Conservation (phyloP, 1,140 invertebrate species). For the Hylaeus volcanicus region DNA sequence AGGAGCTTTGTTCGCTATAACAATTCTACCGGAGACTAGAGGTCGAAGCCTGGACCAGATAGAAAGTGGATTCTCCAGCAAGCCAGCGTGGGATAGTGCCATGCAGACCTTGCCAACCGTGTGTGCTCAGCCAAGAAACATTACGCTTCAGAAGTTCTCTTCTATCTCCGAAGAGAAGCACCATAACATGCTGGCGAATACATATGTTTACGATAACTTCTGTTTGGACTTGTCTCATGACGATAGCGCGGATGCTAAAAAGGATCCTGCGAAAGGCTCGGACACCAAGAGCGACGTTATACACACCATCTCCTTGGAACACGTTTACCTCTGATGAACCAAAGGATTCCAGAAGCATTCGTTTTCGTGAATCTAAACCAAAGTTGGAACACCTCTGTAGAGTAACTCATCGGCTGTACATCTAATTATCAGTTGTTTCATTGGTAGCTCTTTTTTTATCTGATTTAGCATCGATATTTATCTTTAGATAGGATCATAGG, state of each 20-base stretch:
- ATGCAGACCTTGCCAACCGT: slow-evolving; percentile 30
- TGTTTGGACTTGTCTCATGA: slow-evolving; percentile 65
- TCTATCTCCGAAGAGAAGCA: slow-evolving; percentile 68
- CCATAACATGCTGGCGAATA: slow-evolving; percentile 54
- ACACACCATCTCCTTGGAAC: slow-evolving; percentile 51
- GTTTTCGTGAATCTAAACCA: not conserved
- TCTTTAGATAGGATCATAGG: not conserved
- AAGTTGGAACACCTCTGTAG: no score
- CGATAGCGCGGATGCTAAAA: slow-evolving; percentile 36
- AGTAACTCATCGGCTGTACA: not conserved
- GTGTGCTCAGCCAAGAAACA: slow-evolving; percentile 57
- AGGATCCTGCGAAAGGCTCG: not conserved
- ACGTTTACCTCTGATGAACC: slow-evolving; percentile 38
- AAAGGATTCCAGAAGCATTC: not conserved
- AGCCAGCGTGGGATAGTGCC: not conserved
- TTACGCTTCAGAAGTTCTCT: slow-evolving; percentile 68
- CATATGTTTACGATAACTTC: slow-evolving; percentile 71
- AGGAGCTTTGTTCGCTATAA: slow-evolving; percentile 84
- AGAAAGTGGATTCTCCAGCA: slow-evolving; percentile 82
- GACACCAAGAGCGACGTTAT: slow-evolving; percentile 15
- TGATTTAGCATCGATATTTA: not conserved
- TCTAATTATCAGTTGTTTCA: no score
- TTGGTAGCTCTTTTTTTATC: no score
- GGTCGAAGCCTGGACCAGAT: slow-evolving; percentile 90
- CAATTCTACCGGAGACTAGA: slow-evolving; percentile 90